Base-by-base conservation (phyloP, 2,113 vertebrate genomes). In the Stegastes partitus region DNA sequence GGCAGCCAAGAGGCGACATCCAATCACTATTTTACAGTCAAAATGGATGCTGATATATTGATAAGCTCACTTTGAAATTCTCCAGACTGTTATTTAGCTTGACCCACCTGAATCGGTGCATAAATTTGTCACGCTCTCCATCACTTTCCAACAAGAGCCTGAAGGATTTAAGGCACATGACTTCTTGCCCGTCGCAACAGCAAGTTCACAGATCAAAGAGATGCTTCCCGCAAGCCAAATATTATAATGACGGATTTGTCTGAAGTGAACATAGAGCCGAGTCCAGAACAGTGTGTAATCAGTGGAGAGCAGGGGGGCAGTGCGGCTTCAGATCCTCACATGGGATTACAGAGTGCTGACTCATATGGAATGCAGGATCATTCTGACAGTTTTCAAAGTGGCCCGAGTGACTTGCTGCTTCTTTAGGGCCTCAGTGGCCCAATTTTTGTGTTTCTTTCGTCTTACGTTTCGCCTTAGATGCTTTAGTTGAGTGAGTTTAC, bases 31-130 rank as follows among this genome's bases (percentile, higher is more conserved):
- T 85, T 84, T 72, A 74, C 66, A 18, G 56, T 62, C 9, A 0
- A 58, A 75, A 77, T 66, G 12, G n/a, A 18, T 26, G 49, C 53
- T 83, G 58, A 81, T 79, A 57, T 83, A 83, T 70, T 62, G 39
- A 82, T 66, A 62, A 71, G 31, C n/a, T 86, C 31, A 42, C 54
- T 88, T 77, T 75, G 53, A 77, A 74, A 80, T 73, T 54, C 28
- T 42, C 50, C 2, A 2, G 3, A 53, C 44, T 19, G 26, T 82
- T 67, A 76, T 80, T 69, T 63, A 74, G 31, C 51, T 55, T 74
- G 50, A 71, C 59, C 66, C 51, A 68, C 47, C 68, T 75, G 59
- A 79, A 81, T 73, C 57, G 25, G 12, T 63, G n/a, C 47, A 81
- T 76, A 69, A 44, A 82, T 86, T 72, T 79, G 63, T 82, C 47